Conservation (phyloP, 1,140 invertebrate species). For the Polyergus mexicanus region DNA sequence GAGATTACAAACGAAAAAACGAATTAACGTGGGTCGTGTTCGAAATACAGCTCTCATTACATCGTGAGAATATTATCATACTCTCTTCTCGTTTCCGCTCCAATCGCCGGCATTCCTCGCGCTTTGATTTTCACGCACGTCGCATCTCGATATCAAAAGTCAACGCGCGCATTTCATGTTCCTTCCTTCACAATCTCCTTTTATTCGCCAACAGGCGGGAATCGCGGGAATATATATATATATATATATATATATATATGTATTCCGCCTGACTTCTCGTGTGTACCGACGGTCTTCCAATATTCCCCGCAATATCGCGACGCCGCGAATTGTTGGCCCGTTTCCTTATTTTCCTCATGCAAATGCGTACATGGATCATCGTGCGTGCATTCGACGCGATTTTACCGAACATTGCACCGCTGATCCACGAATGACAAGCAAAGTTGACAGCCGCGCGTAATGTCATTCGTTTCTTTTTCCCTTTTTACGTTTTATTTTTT, state of each 20-base stretch:
- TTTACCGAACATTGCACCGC: conserved; percentile 23
- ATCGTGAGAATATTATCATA: conserved; percentile 26
- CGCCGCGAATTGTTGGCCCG: conserved; percentile 50
- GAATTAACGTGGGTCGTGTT: conserved; percentile 6
- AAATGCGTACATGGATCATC: conserved; percentile 39
- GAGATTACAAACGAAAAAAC: background rate
- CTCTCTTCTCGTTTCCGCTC: conserved; percentile 27
- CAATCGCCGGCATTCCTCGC: conserved; percentile 39
- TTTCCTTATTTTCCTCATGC: conserved; percentile 47
- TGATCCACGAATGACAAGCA: conserved; percentile 37
- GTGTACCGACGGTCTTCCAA: conserved; percentile 40
- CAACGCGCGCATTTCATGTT: conserved; percentile 4
- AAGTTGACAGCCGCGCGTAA: conserved; percentile 8
- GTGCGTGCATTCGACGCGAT: conserved; percentile 20
- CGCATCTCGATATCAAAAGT: conserved; percentile 52
- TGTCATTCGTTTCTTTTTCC: background rate
- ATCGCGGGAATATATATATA: conserved; percentile 46
- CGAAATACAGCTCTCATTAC: conserved; percentile 24
- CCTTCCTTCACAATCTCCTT: conserved; percentile 37
- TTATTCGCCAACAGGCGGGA: conserved; percentile 44
- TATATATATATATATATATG: conserved; percentile 59
- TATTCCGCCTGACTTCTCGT: conserved; percentile 34
- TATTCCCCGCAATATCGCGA: conserved; percentile 54
- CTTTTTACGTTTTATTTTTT: background rate
- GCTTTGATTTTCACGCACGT: conserved; percentile 48